A percentile compares a stretch with the other conserved stretches of the same genome.
Conservation (phyloP, 2,797 vertebrate genomes). For the Tokudaia tokunoshimensis region DNA sequence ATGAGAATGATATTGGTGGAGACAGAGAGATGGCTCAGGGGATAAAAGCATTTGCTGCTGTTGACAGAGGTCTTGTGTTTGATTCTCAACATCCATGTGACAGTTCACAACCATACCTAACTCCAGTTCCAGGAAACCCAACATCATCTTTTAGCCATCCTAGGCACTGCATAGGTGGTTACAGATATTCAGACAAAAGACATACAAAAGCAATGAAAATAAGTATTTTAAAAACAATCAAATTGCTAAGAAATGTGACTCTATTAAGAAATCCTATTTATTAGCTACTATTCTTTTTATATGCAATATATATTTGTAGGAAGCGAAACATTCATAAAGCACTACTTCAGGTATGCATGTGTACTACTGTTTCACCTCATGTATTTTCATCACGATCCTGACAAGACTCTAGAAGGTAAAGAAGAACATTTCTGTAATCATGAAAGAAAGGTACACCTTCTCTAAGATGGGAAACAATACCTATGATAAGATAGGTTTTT, state of each 20-base stretch:
- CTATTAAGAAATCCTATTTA: background rate
- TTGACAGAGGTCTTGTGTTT: background rate
- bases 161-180: background rate
- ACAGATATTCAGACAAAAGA: background rate
- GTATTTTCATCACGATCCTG: background rate
- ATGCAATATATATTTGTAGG: background rate
- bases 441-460: background rate
- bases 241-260: background rate
- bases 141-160: background rate
- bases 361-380: background rate
- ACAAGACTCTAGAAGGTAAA: background rate
- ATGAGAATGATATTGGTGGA: background rate
- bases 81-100: background rate
- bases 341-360: background rate
- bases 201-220: background rate
- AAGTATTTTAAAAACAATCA: background rate
- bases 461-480: background rate
- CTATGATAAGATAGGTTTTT: background rate
- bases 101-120: background rate
- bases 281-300: background rate
- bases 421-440: background rate
- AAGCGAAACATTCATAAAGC: background rate
- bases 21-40: background rate
- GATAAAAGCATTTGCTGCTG: background rate
- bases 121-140: background rate